Base-by-base conservation (phyloP, 92 coral and sea anemone genomes). In the Siderastrea radians region DNA sequence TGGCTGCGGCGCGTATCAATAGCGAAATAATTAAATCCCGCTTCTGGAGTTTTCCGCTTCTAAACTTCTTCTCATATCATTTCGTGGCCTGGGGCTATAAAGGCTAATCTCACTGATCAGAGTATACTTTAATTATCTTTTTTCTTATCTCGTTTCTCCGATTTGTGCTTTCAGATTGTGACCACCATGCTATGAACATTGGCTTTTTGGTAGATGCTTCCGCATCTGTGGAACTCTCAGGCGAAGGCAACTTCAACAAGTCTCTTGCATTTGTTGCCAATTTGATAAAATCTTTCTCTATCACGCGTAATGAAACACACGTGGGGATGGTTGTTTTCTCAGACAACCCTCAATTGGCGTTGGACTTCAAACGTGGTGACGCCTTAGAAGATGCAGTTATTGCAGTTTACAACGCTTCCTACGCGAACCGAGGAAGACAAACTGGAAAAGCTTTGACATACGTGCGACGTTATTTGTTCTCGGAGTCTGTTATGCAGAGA, bases 131-230 rank as follows among this genome's bases (percentile, higher is more conserved):
- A 26, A 26, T 26, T 26, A 26, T 26, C 38, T 26, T 26, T 26
- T 26, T 26, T 26, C 38, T 26, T 26, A 26, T 26, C 38, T 26
- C 38, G 38, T 26, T 26, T 26, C 38, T 26, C 38, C 38, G 38
- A 26, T 26, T 26, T 26, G 38, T 26, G 38, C 38, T 26, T 3
- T 38, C 46, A 78, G 83, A 78, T 62, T 78, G 83, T 14, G 72
- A 49, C 48, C 69, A 78, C 17, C 83, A 78, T 1, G 68, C 26
- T 7, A 78, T 78, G 72, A 78, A 78, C 59, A 54, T 78, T 49
- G 83, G 83, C 49, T 78, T 78, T 46, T 6, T 78, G 71, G 83
- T 78, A 51, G 83, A 78, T 78, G 72, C 71, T 10, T 78, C 83
- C 17, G 72, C 70, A 1, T 16, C 54, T 14, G 83, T 78, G 4